Evolutionary conservation across 1,140 invertebrate genomes (phyloP).

Genomic region (Macrotrachela quadricornifera): DNA sequence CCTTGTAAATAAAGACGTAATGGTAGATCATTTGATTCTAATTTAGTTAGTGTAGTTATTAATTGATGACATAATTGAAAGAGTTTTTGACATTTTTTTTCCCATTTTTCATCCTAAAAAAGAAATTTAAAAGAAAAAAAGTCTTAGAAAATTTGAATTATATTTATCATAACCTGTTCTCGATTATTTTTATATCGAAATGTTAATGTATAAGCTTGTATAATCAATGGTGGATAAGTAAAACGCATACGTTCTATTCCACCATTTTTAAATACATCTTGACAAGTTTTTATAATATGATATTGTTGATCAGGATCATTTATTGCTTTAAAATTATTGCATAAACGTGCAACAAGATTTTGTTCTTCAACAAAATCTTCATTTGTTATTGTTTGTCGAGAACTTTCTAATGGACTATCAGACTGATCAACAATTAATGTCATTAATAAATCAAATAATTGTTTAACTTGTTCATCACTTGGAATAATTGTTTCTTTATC

Average conservation of each 20-base stretch:
- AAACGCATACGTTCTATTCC: constrained; percentile 65
- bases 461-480: constrained; percentile 50
- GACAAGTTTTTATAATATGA: constrained; percentile 40
- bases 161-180: too few relatives aligned
- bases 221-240: constrained; percentile 83
- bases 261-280: constrained; percentile 67
- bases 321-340: constrained; percentile 54
- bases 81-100: constrained; percentile 90
- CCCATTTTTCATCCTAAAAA: constrained; percentile 85
- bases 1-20: constrained; percentile 74
- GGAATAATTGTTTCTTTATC: constrained; percentile 67
- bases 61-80: constrained; percentile 92
- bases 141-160: too few relatives aligned
- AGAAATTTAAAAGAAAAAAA: too few relatives aligned
- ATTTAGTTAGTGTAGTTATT: constrained; percentile 72
- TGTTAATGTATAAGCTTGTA: constrained; percentile 72
- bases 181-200: constrained; percentile 41
- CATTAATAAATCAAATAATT: constrained; percentile 38
- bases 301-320: constrained; percentile 69
- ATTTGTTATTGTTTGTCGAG: constrained; percentile 45
- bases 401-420: constrained; percentile 39
- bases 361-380: constrained; percentile 97
- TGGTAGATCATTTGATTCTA: constrained; percentile 57
- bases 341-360: constrained; percentile 60
- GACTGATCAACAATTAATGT: constrained; percentile 63